Evolutionary conservation across 2,888 invertebrate genomes (phyloP), one percentile per base, ranked within the genome.

Genomic region (Acronicta alni): DNA sequence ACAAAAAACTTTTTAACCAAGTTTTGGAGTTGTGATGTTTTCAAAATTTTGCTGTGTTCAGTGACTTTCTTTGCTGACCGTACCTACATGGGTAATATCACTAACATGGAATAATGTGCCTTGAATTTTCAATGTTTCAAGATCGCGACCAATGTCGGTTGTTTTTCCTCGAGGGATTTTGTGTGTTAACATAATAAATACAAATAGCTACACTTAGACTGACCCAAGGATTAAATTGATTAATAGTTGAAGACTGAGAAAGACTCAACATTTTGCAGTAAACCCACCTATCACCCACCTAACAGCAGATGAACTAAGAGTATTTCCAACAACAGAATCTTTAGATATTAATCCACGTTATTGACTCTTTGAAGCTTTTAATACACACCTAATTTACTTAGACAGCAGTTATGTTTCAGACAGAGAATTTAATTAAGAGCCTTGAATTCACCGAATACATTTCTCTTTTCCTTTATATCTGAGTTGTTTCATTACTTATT

Each of bases 371-470:
- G 32, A 52, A 51, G n/a, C 38, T 37, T 14, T 20, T 38, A n/a
- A 39, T 16, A 42, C 14, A 39, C 17, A 35, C 30, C 35, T 35
- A n/a, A 35, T 14, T 32, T 32, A 32, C 14, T 32, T 10, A 30
- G 30, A 43, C 12, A 41, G 9, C 55, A 30, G 14, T 15, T 47
- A 54, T 16, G 17, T 52, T 55, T 42, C 44, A 41, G 14, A 17
- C 44, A 16, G 30, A 44, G 48, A 51, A 18, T 52, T 26, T 56
- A 17, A 69, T 63, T 39, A 63, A n/a, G 17, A 41, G 15, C 18
- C 17, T 39, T 45, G 23, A 38, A 17, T 48, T 44, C 18, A 30
- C 42, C 55, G 32, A 49, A 55, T 54, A 30, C 15, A 44, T 58
- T 48, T 48, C 42, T 20, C 16, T 41, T 47, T 57, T 32, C 23